A percentile compares a stretch with the other conserved stretches of the same genome.
phyloP scores from a whole-genome alignment of 1,140 invertebrate genomes.

The Anoplolepis gracilipes region DNA sequence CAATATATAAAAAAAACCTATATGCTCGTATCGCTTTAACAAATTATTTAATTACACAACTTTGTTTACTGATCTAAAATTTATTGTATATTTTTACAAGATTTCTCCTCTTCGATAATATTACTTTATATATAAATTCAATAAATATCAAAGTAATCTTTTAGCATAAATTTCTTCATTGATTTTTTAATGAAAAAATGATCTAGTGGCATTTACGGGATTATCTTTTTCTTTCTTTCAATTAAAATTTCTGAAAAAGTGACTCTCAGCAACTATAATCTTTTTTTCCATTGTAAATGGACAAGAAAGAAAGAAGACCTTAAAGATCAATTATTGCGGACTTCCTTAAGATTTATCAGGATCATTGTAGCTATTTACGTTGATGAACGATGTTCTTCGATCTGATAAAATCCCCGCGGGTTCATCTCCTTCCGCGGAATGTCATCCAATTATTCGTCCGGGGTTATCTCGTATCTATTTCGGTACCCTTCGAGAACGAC shows the following conservation, averaged over 20 bases:
- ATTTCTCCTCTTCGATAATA: neutral
- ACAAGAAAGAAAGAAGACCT: neutral
- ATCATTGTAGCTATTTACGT: slow-evolving; percentile 47
- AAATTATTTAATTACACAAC: neutral
- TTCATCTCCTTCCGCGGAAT: slow-evolving; percentile 49
- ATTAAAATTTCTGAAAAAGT: neutral
- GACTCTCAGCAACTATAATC: neutral
- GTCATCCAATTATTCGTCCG: slow-evolving; percentile 54
- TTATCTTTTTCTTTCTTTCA: neutral
- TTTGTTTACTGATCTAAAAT: slow-evolving; percentile 10
- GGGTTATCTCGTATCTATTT: slow-evolving; percentile 51
- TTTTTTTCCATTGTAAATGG: neutral
- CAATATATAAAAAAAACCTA: neutral
- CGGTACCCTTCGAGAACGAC: slow-evolving; percentile 21
- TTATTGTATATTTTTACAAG: neutral
- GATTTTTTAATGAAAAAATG: neutral
- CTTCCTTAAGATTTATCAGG: slow-evolving; percentile 45
- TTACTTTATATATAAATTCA: neutral
- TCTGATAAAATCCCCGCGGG: slow-evolving; percentile 39
- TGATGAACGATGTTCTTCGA: slow-evolving; percentile 56
- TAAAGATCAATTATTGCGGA: slow-evolving; percentile 32
- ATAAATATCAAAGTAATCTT: no score
- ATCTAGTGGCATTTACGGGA: neutral
- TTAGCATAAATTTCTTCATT: no score
- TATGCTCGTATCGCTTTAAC: slow-evolving; percentile 9